Base-by-base conservation (phyloP, 2,888 invertebrate genomes). In the Drosophila nigricruria region DNA sequence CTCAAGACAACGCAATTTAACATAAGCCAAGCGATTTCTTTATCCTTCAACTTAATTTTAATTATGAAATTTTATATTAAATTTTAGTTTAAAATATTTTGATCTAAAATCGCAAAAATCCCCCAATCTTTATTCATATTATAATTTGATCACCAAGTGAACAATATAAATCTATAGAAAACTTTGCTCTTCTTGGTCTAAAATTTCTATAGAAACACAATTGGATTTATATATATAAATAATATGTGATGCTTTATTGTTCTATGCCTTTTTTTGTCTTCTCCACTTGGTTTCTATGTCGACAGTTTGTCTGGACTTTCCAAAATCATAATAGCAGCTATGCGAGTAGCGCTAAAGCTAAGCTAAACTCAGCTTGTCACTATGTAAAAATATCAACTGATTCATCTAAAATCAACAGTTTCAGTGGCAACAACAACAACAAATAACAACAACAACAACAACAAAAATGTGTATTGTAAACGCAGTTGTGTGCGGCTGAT, bases 251-350 rank as follows among this genome's bases (percentile, higher is more conserved):
- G 5, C 20, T 36, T 9, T 12, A 43, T 58, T 73, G 40, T 36
- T 54, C 34, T 63, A 5, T 36, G n/a, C 78, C 30, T 57, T 30
- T n/a, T 59, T 69, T 38, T 18, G 38, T 25, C 23, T 32, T 30
- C 30, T 45, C 30, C 52, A 20, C 8, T 47, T 18, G 45, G n/a
- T 47, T 71, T 71, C 43, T 32, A 25, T 43, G 74, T 34, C 73
- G 54, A 50, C 84, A 49, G 68, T 18, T 56, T 43, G 80, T 79
- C 83, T 82, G 86, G 77, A 70, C 87, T 80, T 90, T 90, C 83
- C 32, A 47, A 67, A 52, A 52, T 36, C 53, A 53, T 36, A 36
- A 25, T 16, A 36, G 36, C 18, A 16, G 12, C 27, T 23, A 38
- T 40, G 32, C 16, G 18, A 25, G 12, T 25, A n/a, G 23, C n/a